phyloP scores from a whole-genome alignment of 2,113 vertebrate species.

The Paratilapia polleni region DNA sequence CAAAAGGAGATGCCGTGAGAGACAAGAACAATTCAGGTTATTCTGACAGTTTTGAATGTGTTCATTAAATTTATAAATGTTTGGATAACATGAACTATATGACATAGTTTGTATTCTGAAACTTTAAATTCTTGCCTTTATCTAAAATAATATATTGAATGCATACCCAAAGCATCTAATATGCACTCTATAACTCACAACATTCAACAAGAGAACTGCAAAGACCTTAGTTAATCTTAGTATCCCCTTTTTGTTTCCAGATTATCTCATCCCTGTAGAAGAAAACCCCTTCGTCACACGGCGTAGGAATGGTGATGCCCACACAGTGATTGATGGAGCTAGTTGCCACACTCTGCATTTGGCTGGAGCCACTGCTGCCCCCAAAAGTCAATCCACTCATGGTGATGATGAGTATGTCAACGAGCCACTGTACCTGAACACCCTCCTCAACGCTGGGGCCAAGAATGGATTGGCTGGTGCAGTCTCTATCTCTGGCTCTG shows the following conservation, averaged over 20 bases:
- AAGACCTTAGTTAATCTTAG: not conserved
- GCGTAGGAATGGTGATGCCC: conserved; percentile 92
- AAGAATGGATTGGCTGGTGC: conserved; percentile 80
- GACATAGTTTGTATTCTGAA: not conserved
- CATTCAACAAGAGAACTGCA: not conserved
- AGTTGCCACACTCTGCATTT: conserved; percentile 84
- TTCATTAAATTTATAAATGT: not conserved
- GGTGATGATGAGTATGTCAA: conserved; percentile 93
- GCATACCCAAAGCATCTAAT: not conserved
- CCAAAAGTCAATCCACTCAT: conserved; percentile 80
- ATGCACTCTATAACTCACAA: not conserved
- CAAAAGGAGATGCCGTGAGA: conserved; percentile 86
- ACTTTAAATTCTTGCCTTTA: not conserved
- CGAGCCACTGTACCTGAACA: conserved; percentile 96
- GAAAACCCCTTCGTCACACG: conserved; percentile 96
- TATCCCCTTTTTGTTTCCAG: conserved; percentile 65
- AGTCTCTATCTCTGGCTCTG: conserved; percentile 62
- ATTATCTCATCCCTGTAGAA: conserved; percentile 93
- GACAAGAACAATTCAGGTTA: conserved; percentile 92
- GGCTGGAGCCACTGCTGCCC: conserved; percentile 62
- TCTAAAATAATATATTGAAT: not conserved
- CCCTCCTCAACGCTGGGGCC: conserved; percentile 87
- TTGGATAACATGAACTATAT: not conserved
- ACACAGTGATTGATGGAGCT: conserved; percentile 88
- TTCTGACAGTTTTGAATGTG: not conserved